Percentiles rank a stretch among this genome's conserved stretches.
Conservation (phyloP, 1,140 invertebrate genomes). For the Zaprionus lachaisei region DNA sequence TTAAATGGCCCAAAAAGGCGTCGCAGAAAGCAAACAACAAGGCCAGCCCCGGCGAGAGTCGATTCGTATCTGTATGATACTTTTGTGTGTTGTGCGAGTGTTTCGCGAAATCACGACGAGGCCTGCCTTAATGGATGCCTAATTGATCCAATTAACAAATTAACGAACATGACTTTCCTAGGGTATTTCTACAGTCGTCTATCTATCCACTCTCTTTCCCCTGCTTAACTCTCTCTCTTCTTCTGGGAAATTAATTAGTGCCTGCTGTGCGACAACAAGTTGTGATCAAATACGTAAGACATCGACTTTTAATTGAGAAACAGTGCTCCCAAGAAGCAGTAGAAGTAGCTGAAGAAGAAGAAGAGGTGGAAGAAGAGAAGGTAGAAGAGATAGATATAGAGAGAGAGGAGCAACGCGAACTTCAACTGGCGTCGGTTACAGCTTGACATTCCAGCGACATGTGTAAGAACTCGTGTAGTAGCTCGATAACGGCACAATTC, state of each 20-base stretch:
- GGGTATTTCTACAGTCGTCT: background rate
- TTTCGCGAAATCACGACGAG: conserved; percentile 12
- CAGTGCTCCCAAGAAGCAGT: background rate
- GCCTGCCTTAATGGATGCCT: conserved; percentile 20
- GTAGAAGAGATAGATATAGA: too few species aligned
- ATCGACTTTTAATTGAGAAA: conserved; percentile 41
- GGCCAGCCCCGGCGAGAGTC: conserved; percentile 16
- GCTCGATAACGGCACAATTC: conserved; percentile 7
- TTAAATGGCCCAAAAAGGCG: conserved; percentile 27
- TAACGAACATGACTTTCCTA: conserved; percentile 2
- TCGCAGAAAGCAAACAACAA: conserved; percentile 6
- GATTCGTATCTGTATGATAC: conserved; percentile 35
- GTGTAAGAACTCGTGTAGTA: conserved; percentile 15
- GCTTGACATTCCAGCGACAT: conserved; percentile 20
- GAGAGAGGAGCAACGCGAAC: background rate
- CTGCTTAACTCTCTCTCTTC: background rate
- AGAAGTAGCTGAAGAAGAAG: background rate
- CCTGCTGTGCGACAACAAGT: conserved; percentile 9
- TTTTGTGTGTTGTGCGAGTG: background rate
- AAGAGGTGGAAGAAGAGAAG: background rate
- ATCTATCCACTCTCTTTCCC: background rate
- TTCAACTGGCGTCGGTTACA: conserved; percentile 20
- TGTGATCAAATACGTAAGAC: conserved; percentile 33
- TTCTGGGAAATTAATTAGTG: conserved; percentile 59
- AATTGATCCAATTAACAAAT: conserved; percentile 43